Conservation (phyloP, 2,113 vertebrate genomes). For the Lampris incognitus region DNA sequence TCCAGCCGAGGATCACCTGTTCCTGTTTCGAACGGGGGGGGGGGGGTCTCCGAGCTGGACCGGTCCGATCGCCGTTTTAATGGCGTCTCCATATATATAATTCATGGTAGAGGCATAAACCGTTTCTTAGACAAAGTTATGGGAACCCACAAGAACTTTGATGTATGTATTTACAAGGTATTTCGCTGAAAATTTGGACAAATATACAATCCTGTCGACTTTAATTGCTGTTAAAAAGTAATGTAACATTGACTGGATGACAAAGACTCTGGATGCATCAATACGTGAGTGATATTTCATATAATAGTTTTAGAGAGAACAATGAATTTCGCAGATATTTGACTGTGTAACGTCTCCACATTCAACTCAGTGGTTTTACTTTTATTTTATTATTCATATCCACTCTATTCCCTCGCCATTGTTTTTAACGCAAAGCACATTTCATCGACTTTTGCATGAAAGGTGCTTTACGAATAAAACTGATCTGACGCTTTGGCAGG, state of each 20-base stretch:
- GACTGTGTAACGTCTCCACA: too few relatives aligned
- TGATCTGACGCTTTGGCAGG: too few relatives aligned
- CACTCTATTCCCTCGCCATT: too few relatives aligned
- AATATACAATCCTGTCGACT: not conserved
- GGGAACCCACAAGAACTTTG: slow-evolving; percentile 4
- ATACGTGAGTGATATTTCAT: too few relatives aligned
- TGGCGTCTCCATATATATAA: not conserved
- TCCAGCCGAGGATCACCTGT: not conserved
- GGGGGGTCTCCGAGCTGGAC: not conserved
- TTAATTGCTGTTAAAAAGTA: slow-evolving; percentile 9
- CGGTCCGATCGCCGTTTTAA: not conserved
- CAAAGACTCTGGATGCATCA: too few relatives aligned
- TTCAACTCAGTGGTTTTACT: too few relatives aligned
- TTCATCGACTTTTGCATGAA: too few relatives aligned
- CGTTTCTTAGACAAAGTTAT: slow-evolving; percentile 10
- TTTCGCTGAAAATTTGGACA: slow-evolving; percentile 12
- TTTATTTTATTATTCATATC: too few relatives aligned
- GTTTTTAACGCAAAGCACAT: too few relatives aligned
- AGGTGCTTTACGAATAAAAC: too few relatives aligned
- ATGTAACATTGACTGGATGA: slow-evolving; percentile 17
- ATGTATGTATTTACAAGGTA: slow-evolving; percentile 16
- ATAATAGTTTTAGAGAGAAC: too few relatives aligned
- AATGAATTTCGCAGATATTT: too few relatives aligned
- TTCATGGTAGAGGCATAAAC: not conserved
- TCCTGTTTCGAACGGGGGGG: not conserved